Conservation (phyloP, 2,888 invertebrate species). For the Stratiomys singularior region DNA sequence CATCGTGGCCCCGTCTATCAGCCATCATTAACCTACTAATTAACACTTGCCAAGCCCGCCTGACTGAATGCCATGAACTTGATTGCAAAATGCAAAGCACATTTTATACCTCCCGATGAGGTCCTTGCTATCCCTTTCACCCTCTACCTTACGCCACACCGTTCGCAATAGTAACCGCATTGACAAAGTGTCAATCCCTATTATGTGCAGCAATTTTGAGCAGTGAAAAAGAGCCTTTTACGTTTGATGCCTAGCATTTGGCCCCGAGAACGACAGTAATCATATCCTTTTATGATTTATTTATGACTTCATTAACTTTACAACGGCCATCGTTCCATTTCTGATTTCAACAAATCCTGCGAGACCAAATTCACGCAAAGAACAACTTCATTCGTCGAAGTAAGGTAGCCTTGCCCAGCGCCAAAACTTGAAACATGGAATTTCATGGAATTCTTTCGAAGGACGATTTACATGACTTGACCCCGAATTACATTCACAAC, state of each 20-base stretch:
- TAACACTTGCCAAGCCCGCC: conserved; percentile 24
- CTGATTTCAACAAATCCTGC: neutral
- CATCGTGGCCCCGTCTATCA: conserved; percentile 17
- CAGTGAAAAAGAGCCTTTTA: neutral
- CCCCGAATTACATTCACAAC: conserved; percentile 1
- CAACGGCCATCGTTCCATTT: neutral
- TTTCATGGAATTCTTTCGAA: neutral
- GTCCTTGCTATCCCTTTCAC: too few relatives aligned
- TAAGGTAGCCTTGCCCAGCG: neutral
- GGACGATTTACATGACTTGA: neutral
- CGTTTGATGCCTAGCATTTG: neutral
- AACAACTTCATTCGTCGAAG: neutral
- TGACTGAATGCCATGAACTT: neutral
- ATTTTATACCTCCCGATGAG: neutral
- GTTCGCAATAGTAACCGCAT: neutral
- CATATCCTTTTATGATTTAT: conserved; percentile 20
- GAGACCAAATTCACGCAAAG: neutral
- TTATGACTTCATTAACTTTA: conserved; percentile 38
- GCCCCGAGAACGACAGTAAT: neutral
- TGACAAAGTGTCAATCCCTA: conserved; percentile 20
- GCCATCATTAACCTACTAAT: conserved; percentile 32
- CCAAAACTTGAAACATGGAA: neutral
- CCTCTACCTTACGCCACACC: neutral
- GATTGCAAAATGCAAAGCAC: conserved; percentile 1
- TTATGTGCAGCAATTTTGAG: neutral